Base-by-base conservation (phyloP, 2,797 vertebrate species). In the Pseudomugil gertrudae region DNA sequence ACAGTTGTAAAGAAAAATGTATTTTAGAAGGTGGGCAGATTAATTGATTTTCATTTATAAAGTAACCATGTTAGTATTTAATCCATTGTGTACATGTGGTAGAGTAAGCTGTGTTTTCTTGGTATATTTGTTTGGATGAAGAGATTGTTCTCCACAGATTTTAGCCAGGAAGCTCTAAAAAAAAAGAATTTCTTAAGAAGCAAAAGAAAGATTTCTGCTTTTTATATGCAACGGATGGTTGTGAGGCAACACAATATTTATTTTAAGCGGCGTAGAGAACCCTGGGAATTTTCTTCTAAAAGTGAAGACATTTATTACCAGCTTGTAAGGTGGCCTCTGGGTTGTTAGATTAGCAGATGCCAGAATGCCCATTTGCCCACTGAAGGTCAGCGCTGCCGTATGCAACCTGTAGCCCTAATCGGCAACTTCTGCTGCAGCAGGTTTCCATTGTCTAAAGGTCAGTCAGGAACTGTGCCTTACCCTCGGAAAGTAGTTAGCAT, bases 371-470 rank as follows among this genome's bases (percentile, higher is more conserved):
- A 53, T 72, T 77, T 71, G 66, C 69, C 72, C 48, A 68, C 27
- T 79, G 84, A 93, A 92, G 87, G 90, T 87, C 87, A 69, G 69
- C 13, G 6, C 66, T 69, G 82, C 82, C 48, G 36, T 75, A 32
- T 66, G 74, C 78, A 81, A 83, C 87, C 76, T 81, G 85, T 84
- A 79, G 83, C 73, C 57, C 78, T 85, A 87, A 87, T 90, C 85
- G 66, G 60, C 74, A 74, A 89, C 78, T 78, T 81, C 72, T 81
- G 73, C 81, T 63, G 71, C 85, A 68, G 75, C 83, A 76, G 77
- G 79, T 77, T 85, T 64, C 80, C 74, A 80, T 92, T 89, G 88
- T 89, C 81, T 88, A 89, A 92, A 90, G 89, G 91, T 91, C 90
- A 87, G 79, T 54, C 57, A 47, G 78, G 72, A 86, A 78, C 78